A percentile compares a stretch with the other conserved stretches of the same genome.
Evolutionary conservation across 2,113 vertebrate genomes (phyloP).

Genomic region (Rhinogobius similis): DNA sequence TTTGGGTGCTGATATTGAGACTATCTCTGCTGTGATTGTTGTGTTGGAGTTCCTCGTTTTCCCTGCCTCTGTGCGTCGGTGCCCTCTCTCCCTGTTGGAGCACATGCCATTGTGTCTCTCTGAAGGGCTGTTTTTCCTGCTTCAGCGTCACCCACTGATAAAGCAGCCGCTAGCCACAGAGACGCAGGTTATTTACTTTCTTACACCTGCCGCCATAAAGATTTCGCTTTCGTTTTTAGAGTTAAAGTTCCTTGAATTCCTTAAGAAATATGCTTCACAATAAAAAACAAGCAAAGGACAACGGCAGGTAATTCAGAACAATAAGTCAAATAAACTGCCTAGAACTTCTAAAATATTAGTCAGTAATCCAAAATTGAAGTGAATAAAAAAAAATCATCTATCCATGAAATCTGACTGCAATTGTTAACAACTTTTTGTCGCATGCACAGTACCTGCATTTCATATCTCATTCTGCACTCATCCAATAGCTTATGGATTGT

Average conservation of each 20-base stretch:
- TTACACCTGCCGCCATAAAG: slow-evolving; percentile 61
- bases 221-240: slow-evolving; percentile 44
- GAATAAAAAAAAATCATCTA: background rate
- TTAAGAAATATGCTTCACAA: slow-evolving; percentile 50
- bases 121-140: slow-evolving; percentile 67
- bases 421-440: background rate
- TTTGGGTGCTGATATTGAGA: slow-evolving; percentile 69
- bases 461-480: slow-evolving; percentile 62
- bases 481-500: slow-evolving; percentile 64
- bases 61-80: slow-evolving; percentile 50
- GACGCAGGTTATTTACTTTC: slow-evolving; percentile 68
- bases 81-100: slow-evolving; percentile 63
- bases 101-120: slow-evolving; percentile 69
- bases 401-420: background rate
- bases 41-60: slow-evolving; percentile 53
- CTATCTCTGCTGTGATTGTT: slow-evolving; percentile 71
- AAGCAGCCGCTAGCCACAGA: slow-evolving; percentile 58
- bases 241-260: slow-evolving; percentile 18
- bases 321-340: slow-evolving; percentile 47
- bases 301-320: slow-evolving; percentile 32
- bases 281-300: slow-evolving; percentile 24
- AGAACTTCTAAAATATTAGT: background rate
- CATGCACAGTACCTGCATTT: slow-evolving; percentile 44
- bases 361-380: background rate
- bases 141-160: slow-evolving; percentile 64